Base-by-base conservation (phyloP, 2,888 invertebrate species). In the Pycnomerus fuliginosus region DNA sequence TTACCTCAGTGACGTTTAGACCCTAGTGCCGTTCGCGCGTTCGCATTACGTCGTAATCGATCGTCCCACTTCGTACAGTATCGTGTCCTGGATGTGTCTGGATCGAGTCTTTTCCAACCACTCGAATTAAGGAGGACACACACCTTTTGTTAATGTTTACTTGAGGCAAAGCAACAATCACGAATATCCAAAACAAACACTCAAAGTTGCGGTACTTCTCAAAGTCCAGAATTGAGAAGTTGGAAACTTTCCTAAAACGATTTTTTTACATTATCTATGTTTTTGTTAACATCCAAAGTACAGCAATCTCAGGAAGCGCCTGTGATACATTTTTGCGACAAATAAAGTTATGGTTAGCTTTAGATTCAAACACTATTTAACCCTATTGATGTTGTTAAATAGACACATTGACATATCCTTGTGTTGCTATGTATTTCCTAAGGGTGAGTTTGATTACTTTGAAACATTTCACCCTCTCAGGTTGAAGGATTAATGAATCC, bases 401-500 rank as follows among this genome's bases (percentile, higher is more conserved):
- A 44, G 29, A 20, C 38, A 28, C 27, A 40, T 43, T 38, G 47
- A 48, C 31, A 41, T 48, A 39, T 44, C 40, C 31, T 29, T 48
- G 33, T 64, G 70, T 27, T 78, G 77, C 63, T 78, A 77, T 65
- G 71, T 76, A 58, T 78, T 75, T 63, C 77, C 78, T 13, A 67
- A 64, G 56, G 65, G 65, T 64, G 61, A 64, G 64, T 61, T 28
- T 43, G 14, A 13, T 10, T 36, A 27, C 3, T 43, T 20, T 20
- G 20, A 5, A 5, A 20, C 20, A 20, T 20, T 20, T 20, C 8
- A 7, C n/a, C n/a, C n/a, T n/a, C 8, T 20, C 20, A 20, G 20
- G 5, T 20, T 20, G n/a, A n/a, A n/a, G n/a, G n/a, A n/a, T n/a
- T n/a, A n/a, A n/a, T n/a, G n/a, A n/a, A n/a, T n/a, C n/a, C n/a